Base-by-base conservation (phyloP, 2,797 vertebrate genomes). In the Chelmon rostratus region DNA sequence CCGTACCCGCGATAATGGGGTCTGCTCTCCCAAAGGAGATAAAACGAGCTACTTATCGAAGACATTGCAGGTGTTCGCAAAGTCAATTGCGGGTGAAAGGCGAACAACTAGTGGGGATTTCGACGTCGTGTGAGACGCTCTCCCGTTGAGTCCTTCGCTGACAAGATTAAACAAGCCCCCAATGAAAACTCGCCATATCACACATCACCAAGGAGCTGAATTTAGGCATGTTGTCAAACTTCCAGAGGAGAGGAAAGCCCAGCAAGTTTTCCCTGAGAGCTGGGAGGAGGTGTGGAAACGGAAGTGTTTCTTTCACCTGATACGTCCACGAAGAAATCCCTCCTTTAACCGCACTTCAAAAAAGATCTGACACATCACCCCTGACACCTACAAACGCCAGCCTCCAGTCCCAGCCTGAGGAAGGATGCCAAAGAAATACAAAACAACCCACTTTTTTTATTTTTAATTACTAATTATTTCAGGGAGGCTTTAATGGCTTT, bases 401-500 rank as follows among this genome's bases (percentile, higher is more conserved):
- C 87, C 73, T 86, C 50, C 33, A 46, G 78, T 73, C 76, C 66
- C 12, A 23, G 67, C 79, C 82, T 28, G 28, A 61, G 74, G 53
- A 88, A 52, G 69, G 69, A 73, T 76, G 88, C 83, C 84, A 86
- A 72, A 80, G 76, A 88, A 90, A 89, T 78, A 92, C 73, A 85
- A 87, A 88, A 88, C 80, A 90, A 63, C 21, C 71, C 83, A 82
- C 67, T 91, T 64, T 86, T 89, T 90, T 88, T 91, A 90, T 93
- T 95, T 95, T 95, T 95, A 94, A 95, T 95, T 92, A 94, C 89
- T 95, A 94, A 95, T 95, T 95, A 95, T 95, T 95, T 95, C 91
- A 91, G 90, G 88, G 92, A 88, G 86, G 91, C 91, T 95, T 94
- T 95, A 95, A 95, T 93, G 91, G 93, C 94, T 96, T 96, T 96